Percentiles rank a stretch among this genome's conserved stretches.
These are phyloP conservation scores for Pseudopodoces humilis DNA, from an alignment of 2,113 vertebrate species.

Conservation along the genomic window DNA sequence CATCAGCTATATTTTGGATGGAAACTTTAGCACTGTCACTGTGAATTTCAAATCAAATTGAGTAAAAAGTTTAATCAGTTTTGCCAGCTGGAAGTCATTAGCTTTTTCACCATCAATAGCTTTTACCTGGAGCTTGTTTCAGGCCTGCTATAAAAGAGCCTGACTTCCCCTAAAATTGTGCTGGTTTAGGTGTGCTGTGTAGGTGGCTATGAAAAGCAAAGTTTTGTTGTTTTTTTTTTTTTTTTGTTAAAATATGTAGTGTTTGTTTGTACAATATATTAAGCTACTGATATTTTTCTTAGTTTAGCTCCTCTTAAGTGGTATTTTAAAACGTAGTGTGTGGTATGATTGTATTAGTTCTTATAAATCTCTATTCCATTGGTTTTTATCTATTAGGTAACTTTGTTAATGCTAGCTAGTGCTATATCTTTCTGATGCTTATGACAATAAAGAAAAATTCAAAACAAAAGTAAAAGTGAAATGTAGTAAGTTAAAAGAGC, in stretches of 20 bases:
- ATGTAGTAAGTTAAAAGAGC: accelerated
- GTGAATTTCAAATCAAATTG: not conserved
- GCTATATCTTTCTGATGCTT: accelerated
- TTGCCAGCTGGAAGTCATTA: not conserved
- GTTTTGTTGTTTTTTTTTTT: accelerated
- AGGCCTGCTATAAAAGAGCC: not conserved
- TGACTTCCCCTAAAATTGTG: accelerated
- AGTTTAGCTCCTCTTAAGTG: accelerated
- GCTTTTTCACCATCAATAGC: not conserved
- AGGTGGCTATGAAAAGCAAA: accelerated
- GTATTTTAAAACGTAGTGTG: accelerated
- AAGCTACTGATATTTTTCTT: accelerated
- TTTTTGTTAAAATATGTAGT: accelerated
- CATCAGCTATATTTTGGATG: not conserved
- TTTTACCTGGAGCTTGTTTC: not conserved
- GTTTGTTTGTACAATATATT: accelerated
- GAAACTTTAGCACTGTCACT: not conserved
- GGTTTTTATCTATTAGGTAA: accelerated
- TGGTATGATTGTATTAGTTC: accelerated
- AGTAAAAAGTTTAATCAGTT: not conserved
- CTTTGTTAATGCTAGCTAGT: accelerated
- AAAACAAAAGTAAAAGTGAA: accelerated
- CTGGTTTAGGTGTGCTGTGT: accelerated
- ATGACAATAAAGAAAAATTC: accelerated
- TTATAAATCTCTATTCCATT: accelerated